Base-by-base conservation (phyloP, 2,888 invertebrate species). In the Prenolepis imparis region DNA sequence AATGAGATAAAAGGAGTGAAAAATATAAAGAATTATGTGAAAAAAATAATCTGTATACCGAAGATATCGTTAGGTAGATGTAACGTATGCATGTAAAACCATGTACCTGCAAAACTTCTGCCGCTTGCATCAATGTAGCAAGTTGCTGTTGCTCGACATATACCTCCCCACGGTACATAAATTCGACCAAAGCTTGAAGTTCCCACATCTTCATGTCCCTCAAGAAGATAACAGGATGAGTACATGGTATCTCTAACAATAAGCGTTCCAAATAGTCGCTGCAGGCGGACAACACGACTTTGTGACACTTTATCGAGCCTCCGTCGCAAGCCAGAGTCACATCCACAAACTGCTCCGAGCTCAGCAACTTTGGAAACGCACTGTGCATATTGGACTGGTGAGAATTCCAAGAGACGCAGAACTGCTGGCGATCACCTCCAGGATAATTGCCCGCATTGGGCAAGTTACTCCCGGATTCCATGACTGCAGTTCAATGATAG, bases 251-350 rank as follows among this genome's bases (percentile, higher is more conserved):
- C 94, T 97, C 97, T 44, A 97, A 96, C n/a, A 98, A 95, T 66
- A 98, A 95, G 83, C 97, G 96, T 95, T 98, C 98, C 90, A 98
- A 97, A 94, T 98, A 98, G 0, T 97, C 97, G 63, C 97, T 98
- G 95, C 98, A 98, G 0, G 98, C 98, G 0, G 98, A 97, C 84
- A 98, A 95, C 32, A 98, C 98, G 61, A 98, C 96, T 92, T 98
- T 98, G 96, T 98, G 98, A 93, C 98, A 98, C 90, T 98, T 97
- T 90, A 97, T 96, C 95, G 97, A 97, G 67, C 97, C 96, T 0
- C 98, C 98, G 95, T 98, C 98, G 93, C 98, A 98, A 15, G 98
- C 98, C 77, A 98, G 95, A 1, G 98, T 98, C 70, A 98, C 98
- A 95, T 98, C 98, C 1, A 98, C 98, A 94, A 98, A 98, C 94